Evolutionary conservation across 2,113 vertebrate species (phyloP).

Genomic region (Ailurus styani): DNA sequence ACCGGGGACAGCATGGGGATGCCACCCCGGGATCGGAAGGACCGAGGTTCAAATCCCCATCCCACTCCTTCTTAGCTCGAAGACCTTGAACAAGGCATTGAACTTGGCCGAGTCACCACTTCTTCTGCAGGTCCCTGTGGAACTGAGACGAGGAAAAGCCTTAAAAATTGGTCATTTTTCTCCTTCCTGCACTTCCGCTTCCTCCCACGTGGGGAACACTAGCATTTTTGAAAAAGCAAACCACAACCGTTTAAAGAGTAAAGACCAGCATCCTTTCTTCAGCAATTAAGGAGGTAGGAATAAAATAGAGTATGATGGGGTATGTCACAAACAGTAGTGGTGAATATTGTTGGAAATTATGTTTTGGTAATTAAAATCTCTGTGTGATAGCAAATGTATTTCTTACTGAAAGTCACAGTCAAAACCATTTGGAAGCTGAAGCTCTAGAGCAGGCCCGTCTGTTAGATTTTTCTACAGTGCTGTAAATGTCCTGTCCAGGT

Average conservation of each 20-base stretch:
- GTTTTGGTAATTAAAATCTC: neutral
- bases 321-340: no score
- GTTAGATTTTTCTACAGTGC: neutral
- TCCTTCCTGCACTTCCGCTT: neutral
- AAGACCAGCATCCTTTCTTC: neutral
- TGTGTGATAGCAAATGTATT: neutral
- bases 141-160: neutral
- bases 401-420: neutral
- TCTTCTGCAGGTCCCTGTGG: neutral
- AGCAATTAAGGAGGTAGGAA: neutral
- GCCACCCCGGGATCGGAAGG: neutral
- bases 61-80: neutral
- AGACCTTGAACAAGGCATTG: neutral
- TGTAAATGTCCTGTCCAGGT: rapidly evolving
- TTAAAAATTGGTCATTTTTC: neutral
- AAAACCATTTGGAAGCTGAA: neutral
- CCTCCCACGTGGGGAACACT: neutral
- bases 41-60: neutral
- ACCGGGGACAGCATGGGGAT: neutral
- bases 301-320: neutral
- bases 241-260: neutral
- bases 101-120: neutral
- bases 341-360: neutral
- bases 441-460: neutral
- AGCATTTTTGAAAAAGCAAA: neutral